phyloP scores from a whole-genome alignment of 2,797 vertebrate genomes.

The Alosa sapidissima region DNA sequence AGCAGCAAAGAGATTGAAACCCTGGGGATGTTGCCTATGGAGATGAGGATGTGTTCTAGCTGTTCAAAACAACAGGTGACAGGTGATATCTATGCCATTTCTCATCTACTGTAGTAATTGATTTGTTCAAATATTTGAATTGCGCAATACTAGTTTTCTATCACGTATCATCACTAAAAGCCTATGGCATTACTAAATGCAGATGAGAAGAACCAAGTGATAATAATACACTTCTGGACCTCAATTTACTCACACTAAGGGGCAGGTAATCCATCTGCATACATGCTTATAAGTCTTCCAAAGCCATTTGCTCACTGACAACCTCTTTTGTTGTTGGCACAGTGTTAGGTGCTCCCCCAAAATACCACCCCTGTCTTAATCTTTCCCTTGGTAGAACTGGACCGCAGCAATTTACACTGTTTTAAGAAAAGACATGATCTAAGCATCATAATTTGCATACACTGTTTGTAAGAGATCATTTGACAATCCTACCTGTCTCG shows the following conservation, averaged over 20 bases:
- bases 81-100: not conserved
- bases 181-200: too few relatives aligned
- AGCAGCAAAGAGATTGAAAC: not conserved
- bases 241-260: not conserved
- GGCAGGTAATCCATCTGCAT: too few relatives aligned
- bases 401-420: not conserved
- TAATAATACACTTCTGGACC: too few relatives aligned
- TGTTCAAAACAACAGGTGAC: slow-evolving; percentile 3
- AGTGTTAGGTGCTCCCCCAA: too few relatives aligned
- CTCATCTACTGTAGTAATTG: not conserved
- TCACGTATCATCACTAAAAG: not conserved
- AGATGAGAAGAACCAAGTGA: too few relatives aligned
- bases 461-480: not conserved
- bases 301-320: not conserved
- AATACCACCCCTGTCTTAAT: not conserved
- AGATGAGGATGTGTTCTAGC: not conserved
- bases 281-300: not conserved
- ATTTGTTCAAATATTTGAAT: not conserved
- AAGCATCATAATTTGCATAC: too few relatives aligned
- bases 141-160: not conserved
- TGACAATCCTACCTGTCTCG: not conserved
- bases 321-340: too few relatives aligned
- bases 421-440: not conserved
- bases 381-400: not conserved
- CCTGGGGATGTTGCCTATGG: not conserved